These are phyloP conservation scores for Drosophila cracens DNA, from an alignment of 2,888 invertebrate species.

Conservation along the genomic window DNA sequence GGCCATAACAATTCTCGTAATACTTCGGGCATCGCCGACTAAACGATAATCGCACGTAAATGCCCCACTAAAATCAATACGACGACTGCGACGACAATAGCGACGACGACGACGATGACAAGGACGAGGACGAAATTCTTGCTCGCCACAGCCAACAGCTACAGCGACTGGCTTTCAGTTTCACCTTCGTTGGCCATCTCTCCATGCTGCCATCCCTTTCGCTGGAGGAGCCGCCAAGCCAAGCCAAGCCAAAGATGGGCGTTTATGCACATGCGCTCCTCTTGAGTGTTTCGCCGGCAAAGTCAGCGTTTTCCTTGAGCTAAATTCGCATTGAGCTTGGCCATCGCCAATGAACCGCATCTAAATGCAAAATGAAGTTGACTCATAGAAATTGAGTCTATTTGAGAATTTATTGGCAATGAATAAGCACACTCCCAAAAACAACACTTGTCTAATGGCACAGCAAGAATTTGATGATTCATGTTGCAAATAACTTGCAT, in stretches of 20 bases:
- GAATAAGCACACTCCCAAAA: conserved; percentile 32
- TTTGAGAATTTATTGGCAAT: conserved; percentile 51
- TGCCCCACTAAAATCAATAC: conserved; percentile 85
- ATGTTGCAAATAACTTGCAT: conserved; percentile 12
- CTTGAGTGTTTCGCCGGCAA: conserved; percentile 6
- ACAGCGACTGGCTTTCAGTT: conserved; percentile 52
- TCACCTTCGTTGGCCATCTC: conserved; percentile 63
- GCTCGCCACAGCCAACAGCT: conserved; percentile 35
- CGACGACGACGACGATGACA: conserved; percentile 12
- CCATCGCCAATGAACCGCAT: conserved; percentile 10
- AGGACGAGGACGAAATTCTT: conserved; percentile 30
- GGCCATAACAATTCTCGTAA: conserved; percentile 83
- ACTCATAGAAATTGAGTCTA: conserved; percentile 55
- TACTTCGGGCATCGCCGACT: conserved; percentile 83
- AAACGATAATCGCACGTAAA: conserved; percentile 85
- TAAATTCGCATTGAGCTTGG: conserved; percentile 14
- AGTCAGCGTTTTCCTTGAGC: conserved; percentile 26
- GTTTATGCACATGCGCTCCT: conserved; percentile 81
- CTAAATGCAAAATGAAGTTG: conserved; percentile 47
- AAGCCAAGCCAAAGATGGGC: conserved; percentile 57
- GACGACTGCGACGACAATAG: conserved; percentile 63
- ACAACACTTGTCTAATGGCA: not conserved
- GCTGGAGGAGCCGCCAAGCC: conserved; percentile 25
- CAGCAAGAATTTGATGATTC: conserved; percentile 2
- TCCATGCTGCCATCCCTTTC: conserved; percentile 64